Conservation (phyloP, 1,140 invertebrate species). For the Drosophila sucinea region DNA sequence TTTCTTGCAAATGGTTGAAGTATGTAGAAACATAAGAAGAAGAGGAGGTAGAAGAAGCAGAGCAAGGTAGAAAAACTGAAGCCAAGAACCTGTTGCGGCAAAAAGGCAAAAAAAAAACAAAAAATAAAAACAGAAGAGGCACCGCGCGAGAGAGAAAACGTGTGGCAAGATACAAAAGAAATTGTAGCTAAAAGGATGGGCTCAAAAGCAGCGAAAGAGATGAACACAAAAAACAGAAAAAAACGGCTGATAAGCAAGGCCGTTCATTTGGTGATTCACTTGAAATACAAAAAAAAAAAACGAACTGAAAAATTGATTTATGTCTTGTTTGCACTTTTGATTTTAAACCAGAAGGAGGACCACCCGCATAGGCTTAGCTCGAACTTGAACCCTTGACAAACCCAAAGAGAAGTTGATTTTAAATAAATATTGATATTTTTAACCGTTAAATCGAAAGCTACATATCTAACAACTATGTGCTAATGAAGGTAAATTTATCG, state of each 20-base stretch:
- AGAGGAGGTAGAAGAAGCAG: conserved; percentile 30
- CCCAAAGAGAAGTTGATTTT: conserved; percentile 49
- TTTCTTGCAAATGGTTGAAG: conserved; percentile 43
- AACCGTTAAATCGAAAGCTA: conserved; percentile 72
- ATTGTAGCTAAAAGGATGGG: conserved; percentile 38
- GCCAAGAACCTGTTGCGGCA: conserved; percentile 76
- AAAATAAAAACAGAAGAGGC: conserved; percentile 15
- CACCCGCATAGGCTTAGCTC: conserved; percentile 7
- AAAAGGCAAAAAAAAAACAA: conserved; percentile 34
- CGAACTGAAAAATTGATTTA: conserved; percentile 67
- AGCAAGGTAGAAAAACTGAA: conserved; percentile 32
- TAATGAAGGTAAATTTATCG: conserved; percentile 55
- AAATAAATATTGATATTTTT: conserved; percentile 28
- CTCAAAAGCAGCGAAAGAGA: conserved; percentile 70
- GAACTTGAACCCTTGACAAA: conserved; percentile 7
- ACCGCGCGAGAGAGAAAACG: conserved; percentile 35
- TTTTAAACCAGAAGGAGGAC: conserved; percentile 52
- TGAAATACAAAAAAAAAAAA: conserved; percentile 32
- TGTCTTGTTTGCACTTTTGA: conserved; percentile 75
- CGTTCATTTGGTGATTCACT: conserved; percentile 62
- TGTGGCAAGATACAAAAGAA: conserved; percentile 52
- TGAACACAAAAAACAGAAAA: conserved; percentile 55
- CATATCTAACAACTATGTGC: conserved; percentile 58
- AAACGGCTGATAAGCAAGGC: conserved; percentile 75
- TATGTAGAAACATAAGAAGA: conserved; percentile 21